Percentiles rank a stretch among this genome's conserved stretches.
These are phyloP conservation scores for Protobothrops flavoviridis DNA, from an alignment of 2,113 vertebrate species.

Conservation along the genomic window DNA sequence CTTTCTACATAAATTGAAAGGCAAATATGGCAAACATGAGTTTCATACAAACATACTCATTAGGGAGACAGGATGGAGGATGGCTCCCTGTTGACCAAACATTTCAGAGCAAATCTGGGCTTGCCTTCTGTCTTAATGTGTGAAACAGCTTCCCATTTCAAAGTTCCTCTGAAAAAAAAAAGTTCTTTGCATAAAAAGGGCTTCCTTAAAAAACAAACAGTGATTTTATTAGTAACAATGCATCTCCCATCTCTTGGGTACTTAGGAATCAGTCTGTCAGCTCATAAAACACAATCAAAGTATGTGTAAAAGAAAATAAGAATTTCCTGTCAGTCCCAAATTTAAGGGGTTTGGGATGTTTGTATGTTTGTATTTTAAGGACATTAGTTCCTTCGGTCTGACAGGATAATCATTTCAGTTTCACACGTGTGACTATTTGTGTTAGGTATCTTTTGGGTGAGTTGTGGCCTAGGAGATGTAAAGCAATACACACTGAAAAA, in stretches of 20 bases:
- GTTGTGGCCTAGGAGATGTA: background rate
- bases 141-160: background rate
- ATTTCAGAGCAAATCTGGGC: background rate
- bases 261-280: constrained; percentile 20
- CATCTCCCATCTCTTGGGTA: background rate
- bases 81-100: background rate
- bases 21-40: background rate
- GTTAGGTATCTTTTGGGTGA: background rate
- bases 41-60: background rate
- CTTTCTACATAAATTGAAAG: constrained; percentile 34
- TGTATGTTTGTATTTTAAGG: background rate
- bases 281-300: constrained; percentile 45
- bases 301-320: background rate
- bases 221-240: background rate
- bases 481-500: background rate
- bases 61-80: background rate
- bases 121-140: background rate
- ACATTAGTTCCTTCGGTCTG: background rate
- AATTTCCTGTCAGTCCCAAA: background rate
- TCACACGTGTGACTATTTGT: background rate
- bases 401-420: constrained; percentile 8
- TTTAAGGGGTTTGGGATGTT: background rate
- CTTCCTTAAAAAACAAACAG: background rate
- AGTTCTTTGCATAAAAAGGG: constrained; percentile 23
- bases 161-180: background rate